Base-by-base conservation (phyloP, 2,113 vertebrate species). In the Xiphophorus maculatus region DNA sequence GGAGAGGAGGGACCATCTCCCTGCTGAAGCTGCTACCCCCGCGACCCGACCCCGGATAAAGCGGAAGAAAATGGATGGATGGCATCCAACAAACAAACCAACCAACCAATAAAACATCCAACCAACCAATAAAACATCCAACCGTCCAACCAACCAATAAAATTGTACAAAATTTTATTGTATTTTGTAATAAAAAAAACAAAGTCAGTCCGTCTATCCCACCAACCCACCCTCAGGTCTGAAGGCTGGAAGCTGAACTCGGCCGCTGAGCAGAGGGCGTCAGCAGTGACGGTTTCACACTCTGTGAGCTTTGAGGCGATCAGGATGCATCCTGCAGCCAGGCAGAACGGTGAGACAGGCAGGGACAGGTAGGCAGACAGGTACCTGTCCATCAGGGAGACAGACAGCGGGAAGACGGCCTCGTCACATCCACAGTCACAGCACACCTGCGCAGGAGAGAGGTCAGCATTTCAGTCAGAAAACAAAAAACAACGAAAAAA, bases 301-400 rank as follows among this genome's bases (percentile, higher is more conserved):
- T 95, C 94, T 1, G 84, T 83, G 66, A 96, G 91, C 64, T 96
- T 96, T 14, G 94, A 95, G 65, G 95, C 92, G 30, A 96, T 88
- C 66, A 96, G 93, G 75, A 96, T 71, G 78, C 95, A 96, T 60
- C 93, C 88, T 0, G 95, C 91, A 0, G 90, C 88, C 29, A 95
- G 89, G 71, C 95, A 93, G 84, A 88, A 88, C 0, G 92, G 89
- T 0, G 91, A 92, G 8, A 87, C 84, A 0, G 94, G 91, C 17
- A 93, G 62, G 3, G 94, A 87, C 67, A 94, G 74, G 1, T 92
- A 85, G 22, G 80, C 74, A 0, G 94, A 93, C 77, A 96, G 83
- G 77, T 91, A 95, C 15, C 94, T 77, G 78, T 96, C 95, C 90
- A 96, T 70, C 66, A 95, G 91, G 8, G 94, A 95, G 40, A 95